Evolutionary conservation across 64 coral and sea anemone genomes (phyloP).

Genomic region (Montipora sp.): DNA sequence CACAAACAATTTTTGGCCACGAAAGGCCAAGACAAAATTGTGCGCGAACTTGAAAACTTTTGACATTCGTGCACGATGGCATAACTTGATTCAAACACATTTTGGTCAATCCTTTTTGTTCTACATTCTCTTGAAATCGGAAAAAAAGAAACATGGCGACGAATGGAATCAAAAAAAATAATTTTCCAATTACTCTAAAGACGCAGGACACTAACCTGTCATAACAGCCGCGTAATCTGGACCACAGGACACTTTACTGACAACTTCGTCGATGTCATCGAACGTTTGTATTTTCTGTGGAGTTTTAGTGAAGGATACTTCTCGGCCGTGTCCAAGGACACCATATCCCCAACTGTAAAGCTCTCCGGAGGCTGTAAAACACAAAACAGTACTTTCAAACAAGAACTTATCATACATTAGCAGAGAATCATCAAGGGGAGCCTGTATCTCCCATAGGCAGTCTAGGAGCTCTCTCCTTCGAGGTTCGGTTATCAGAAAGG

Average conservation of each 20-base stretch:
- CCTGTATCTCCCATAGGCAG: too few species aligned
- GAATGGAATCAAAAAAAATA: too few species aligned
- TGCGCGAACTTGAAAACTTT: too few species aligned
- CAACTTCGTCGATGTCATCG: conserved; percentile 41
- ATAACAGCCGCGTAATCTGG: conserved; percentile 61
- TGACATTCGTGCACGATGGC: too few species aligned
- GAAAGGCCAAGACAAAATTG: too few species aligned
- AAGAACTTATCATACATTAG: background rate
- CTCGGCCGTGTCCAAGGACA: conserved; percentile 69
- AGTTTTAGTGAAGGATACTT: conserved; percentile 38
- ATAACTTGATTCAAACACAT: too few species aligned
- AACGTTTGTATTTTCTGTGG: conserved; percentile 56
- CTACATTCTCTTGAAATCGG: too few species aligned
- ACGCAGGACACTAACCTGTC: conserved; percentile 57
- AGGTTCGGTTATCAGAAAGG: too few species aligned
- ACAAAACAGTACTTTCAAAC: background rate
- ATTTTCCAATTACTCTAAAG: background rate
- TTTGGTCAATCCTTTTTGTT: too few species aligned
- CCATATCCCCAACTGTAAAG: conserved; percentile 88
- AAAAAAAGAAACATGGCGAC: too few species aligned
- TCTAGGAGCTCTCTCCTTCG: too few species aligned
- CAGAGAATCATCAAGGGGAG: background rate
- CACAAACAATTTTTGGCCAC: too few species aligned
- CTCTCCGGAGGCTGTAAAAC: conserved; percentile 47
- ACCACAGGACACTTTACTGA: conserved; percentile 55